A percentile compares a stretch with the other conserved stretches of the same genome.
Evolutionary conservation across 2,888 invertebrate species (phyloP).

Genomic region (Brachyptera putata): DNA sequence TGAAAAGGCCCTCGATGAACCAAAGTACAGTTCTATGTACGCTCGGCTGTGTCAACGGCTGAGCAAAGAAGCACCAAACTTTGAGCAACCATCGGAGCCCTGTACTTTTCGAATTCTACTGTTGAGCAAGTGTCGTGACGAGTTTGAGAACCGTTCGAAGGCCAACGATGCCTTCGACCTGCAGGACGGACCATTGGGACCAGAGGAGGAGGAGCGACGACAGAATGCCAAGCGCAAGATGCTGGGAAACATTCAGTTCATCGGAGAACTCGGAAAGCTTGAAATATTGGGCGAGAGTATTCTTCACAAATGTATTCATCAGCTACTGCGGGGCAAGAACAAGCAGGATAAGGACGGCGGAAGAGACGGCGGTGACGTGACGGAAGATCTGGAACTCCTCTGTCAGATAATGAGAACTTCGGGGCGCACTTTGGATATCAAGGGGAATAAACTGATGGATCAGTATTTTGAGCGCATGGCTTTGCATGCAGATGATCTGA

Average conservation of each 20-base stretch:
- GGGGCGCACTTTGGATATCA: slow-evolving; percentile 93
- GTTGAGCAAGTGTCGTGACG: slow-evolving; percentile 91
- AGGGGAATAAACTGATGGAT: slow-evolving; percentile 78
- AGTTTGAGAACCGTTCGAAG: slow-evolving; percentile 86
- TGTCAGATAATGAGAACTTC: slow-evolving; percentile 98
- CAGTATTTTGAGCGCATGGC: slow-evolving; percentile 96
- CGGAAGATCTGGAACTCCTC: slow-evolving; percentile 97
- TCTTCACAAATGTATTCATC: slow-evolving; percentile 90
- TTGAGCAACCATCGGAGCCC: slow-evolving; percentile 68
- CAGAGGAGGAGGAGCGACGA: slow-evolving; percentile 88
- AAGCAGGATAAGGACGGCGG: slow-evolving; percentile 45
- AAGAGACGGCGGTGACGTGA: slow-evolving; percentile 60
- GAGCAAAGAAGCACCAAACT: slow-evolving; percentile 95
- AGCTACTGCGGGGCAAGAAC: slow-evolving; percentile 73
- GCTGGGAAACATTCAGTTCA: slow-evolving; percentile 93
- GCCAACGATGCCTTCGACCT: slow-evolving; percentile 64
- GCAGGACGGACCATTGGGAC: slow-evolving; percentile 51
- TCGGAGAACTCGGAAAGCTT: slow-evolving; percentile 95
- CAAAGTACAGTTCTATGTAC: slow-evolving; percentile 99
- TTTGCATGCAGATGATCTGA: slow-evolving; percentile 71
- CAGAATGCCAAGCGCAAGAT: slow-evolving; percentile 94
- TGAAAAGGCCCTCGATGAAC: slow-evolving; percentile 99
- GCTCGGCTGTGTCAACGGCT: slow-evolving; percentile 98
- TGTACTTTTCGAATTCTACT: slow-evolving; percentile 85
- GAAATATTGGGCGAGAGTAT: slow-evolving; percentile 91